Evolutionary conservation across 2,797 vertebrate species (phyloP).

Genomic region (Arctocebus calabarensis): DNA sequence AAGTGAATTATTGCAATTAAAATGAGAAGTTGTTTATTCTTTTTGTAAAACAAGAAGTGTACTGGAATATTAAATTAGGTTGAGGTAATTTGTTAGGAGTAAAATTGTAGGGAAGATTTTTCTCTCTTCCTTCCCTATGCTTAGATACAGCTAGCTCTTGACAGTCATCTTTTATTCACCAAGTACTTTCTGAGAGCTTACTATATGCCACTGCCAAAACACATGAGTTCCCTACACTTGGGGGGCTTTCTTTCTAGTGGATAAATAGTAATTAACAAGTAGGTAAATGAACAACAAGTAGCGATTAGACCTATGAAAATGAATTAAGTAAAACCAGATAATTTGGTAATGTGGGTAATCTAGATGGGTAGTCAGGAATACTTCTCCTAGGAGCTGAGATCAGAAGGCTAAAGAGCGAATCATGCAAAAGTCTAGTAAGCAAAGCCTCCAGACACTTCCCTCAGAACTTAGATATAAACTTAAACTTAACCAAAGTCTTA

Average conservation of each 20-base stretch:
- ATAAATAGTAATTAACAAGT: not conserved
- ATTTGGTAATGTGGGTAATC: not conserved
- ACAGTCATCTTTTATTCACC: not conserved
- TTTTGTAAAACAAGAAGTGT: not conserved
- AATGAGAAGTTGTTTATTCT: constrained; percentile 17
- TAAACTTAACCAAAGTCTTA: not conserved
- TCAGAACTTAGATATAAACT: not conserved
- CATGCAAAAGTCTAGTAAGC: not conserved
- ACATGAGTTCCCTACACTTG: not conserved
- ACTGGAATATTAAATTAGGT: not conserved
- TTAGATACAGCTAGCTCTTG: not conserved
- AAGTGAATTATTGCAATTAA: constrained; percentile 20
- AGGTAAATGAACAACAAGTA: constrained; percentile 6
- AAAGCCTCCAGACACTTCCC: not conserved
- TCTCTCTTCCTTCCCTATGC: not conserved
- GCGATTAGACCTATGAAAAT: constrained; percentile 1
- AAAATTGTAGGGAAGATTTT: not conserved
- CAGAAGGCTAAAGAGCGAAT: not conserved
- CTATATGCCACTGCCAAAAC: not conserved
- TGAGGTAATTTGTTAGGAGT: constrained; percentile 24
- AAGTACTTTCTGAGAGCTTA: constrained; percentile 45
- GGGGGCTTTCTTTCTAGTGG: not conserved
- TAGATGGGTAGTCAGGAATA: not conserved
- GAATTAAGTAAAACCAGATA: constrained; percentile 15
- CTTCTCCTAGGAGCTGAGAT: not conserved